phyloP scores from a whole-genome alignment of 2,888 invertebrate species.

The Punctoribates punctum region DNA sequence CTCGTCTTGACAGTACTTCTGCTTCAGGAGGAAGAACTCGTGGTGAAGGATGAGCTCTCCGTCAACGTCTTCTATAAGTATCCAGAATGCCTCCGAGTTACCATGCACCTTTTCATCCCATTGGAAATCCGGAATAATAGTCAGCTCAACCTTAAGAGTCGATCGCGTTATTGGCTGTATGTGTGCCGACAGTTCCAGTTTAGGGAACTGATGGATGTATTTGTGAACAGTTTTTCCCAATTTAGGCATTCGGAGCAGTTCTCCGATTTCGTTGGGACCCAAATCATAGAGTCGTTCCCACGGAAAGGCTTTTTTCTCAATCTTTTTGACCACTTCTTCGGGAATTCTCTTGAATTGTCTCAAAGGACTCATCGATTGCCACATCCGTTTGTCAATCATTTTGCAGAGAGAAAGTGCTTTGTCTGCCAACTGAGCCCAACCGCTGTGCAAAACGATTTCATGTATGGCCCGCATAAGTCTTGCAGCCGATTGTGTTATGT shows the following conservation, averaged over 20 bases:
- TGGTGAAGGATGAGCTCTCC: constrained; percentile 77
- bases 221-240: constrained; percentile 92
- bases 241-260: constrained; percentile 83
- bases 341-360: constrained; percentile 97
- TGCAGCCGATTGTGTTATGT: constrained; percentile 94
- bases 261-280: constrained; percentile 95
- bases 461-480: constrained; percentile 92
- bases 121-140: constrained; percentile 96
- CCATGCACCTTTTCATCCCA: constrained; percentile 94
- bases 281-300: constrained; percentile 80
- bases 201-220: constrained; percentile 94
- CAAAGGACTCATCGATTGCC: constrained; percentile 98
- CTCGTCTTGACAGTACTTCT: constrained; percentile 86
- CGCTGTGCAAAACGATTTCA: constrained; percentile 85
- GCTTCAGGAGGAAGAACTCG: constrained; percentile 87
- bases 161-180: constrained; percentile 90
- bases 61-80: constrained; percentile 62
- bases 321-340: constrained; percentile 90
- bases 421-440: constrained; percentile 97
- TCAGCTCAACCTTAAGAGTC: constrained; percentile 88
- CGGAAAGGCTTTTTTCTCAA: constrained; percentile 81
- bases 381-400: constrained; percentile 96
- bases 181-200: constrained; percentile 89
- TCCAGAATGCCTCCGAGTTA: constrained; percentile 64
- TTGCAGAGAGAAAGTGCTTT: constrained; percentile 93